Evolutionary conservation across 2,888 invertebrate species (phyloP), one percentile per base, ranked within the genome.

Genomic region (Rugalucina vietnamica): DNA sequence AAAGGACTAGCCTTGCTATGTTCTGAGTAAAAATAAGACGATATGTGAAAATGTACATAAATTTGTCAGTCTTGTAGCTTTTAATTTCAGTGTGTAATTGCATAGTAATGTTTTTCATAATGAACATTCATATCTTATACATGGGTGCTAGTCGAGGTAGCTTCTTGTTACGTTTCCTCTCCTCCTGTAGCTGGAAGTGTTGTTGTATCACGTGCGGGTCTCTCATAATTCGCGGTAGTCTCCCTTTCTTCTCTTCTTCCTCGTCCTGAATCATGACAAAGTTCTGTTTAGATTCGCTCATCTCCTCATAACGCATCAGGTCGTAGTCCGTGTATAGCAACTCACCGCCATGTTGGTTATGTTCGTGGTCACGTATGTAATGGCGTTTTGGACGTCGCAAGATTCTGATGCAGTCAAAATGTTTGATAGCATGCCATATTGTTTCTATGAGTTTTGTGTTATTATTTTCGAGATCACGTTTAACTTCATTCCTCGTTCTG

Each of bases 361-460:
- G 65, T 34, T 65, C 65, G 21, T 65, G 65, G 43, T 43, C 43
- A 4, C 18, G 32, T 12, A 65, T 34, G 34, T 34, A 34, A 10
- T 24, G 65, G 1, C 32, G 34, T 65, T 34, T 65, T 3, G 88
- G 88, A 29, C 76, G 74, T 39, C 79, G 69, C 14, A 88, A 72
- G 5, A 88, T 86, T 39, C 76, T 84, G 12, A 88, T 75, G 71
- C 86, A 84, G 71, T 88, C 81, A 39, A 88, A 88, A 37, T 82
- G 79, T 76, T 88, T 88, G 18, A 86, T 79, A 14, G 88, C 79
- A 39, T 78, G 71, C 88, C 88, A 88, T 8, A 88, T 78, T 24
- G 84, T 84, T 57, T 88, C 88, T n/a, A 88, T 82, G 3, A 88
- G 37, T 70, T 82, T 82, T 8, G 86, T 43, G 69, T 88, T 88